Evolutionary conservation across 2,113 vertebrate species (phyloP), one percentile per base, ranked within the genome.

Genomic region (Dascyllus trimaculatus): DNA sequence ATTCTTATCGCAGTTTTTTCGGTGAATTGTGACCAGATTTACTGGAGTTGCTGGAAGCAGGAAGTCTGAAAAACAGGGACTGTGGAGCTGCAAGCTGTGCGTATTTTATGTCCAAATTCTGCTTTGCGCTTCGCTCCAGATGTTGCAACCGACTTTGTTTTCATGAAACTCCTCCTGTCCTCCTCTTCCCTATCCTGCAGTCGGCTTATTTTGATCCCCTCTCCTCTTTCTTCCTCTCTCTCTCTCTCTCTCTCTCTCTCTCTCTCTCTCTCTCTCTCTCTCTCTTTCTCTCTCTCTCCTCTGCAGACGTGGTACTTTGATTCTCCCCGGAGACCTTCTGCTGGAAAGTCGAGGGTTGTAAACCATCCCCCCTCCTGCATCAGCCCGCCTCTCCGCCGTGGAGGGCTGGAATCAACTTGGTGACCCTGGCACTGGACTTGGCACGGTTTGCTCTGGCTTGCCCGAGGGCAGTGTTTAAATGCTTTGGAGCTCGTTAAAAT

Each of bases 271-370:
- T 80, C 69, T 75, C 76, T 19, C 51, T 66, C 68, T 63, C 72
- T 80, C 83, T 81, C 69, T 77, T 76, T 66, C 65, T 63, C 75
- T 78, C 83, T 81, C 69, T 77, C 78, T 19, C 51, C 54, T 86
- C 80, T 93, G 92, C 92, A 90, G 90, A 94, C 93, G 93, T 95
- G 94, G 91, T 94, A 78, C 87, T 79, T 86, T 72, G 88, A 87
- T 80, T 21, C 64, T 77, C 84, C 82, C 84, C 19, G 24, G 89
- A 84, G 89, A 82, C 84, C 58, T 84, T 74, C 1, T 80, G 80
- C 79, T 72, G 78, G 80, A 89, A 88, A 87, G 81, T 22, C 46
- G 67, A 73, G 75, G 57, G 17, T 59, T 82, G 71, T 83, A 77
- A 70, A 52, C 70, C 83, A 51, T 32, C 81, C 85, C 85, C 80